Conservation (phyloP, 2,113 vertebrate species). For the Macrotis lagotis region DNA sequence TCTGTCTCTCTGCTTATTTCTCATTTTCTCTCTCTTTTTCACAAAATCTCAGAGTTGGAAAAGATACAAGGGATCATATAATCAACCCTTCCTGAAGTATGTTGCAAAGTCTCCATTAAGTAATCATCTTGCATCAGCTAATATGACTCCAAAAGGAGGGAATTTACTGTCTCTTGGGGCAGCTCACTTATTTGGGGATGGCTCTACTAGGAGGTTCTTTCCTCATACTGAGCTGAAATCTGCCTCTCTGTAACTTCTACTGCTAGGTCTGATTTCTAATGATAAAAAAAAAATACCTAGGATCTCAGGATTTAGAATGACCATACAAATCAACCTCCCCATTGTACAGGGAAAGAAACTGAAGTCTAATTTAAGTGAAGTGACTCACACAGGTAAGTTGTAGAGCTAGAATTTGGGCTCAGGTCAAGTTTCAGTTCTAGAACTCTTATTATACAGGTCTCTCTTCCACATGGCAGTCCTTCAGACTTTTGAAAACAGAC, state of each 20-base stretch:
- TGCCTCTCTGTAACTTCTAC: background rate
- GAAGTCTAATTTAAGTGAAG: background rate
- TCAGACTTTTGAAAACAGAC: background rate
- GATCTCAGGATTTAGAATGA: background rate
- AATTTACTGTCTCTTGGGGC: background rate
- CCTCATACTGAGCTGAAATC: background rate
- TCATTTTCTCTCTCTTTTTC: background rate
- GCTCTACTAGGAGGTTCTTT: background rate
- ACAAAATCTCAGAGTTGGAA: background rate
- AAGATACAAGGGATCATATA: too few relatives aligned
- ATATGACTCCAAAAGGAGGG: background rate
- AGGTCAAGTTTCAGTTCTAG: background rate
- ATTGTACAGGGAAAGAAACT: background rate
- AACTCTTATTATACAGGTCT: background rate
- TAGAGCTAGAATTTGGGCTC: too few relatives aligned
- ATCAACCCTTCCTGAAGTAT: background rate
- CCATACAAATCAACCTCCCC: background rate
- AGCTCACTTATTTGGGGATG: background rate
- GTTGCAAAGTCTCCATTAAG: background rate
- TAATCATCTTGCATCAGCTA: background rate
- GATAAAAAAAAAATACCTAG: background rate
- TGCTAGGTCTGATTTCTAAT: background rate
- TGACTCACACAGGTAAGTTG: background rate
- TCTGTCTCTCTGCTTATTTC: background rate
- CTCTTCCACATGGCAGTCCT: background rate